Percentiles rank a stretch among this genome's conserved stretches.
These are phyloP conservation scores for Ailuropoda melanoleuca DNA, from an alignment of 2,113 vertebrate species.

Conservation along the genomic window DNA sequence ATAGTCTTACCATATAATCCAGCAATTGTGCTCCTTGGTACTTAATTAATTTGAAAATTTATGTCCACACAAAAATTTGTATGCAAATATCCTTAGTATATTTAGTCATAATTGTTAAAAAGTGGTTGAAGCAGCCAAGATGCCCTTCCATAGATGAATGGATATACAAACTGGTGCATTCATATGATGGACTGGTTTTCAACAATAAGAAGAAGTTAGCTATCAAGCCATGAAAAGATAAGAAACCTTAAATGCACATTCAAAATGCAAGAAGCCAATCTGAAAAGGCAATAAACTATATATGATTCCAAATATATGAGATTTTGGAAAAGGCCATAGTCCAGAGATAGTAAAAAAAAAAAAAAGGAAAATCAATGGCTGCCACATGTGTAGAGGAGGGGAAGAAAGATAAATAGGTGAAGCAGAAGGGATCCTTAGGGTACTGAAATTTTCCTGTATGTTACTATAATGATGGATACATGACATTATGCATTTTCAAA, in stretches of 20 bases:
- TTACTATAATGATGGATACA: background rate
- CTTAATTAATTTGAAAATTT: slow-evolving; percentile 5
- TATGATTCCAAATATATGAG: background rate
- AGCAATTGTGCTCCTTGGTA: background rate
- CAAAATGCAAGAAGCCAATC: background rate
- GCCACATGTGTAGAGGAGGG: too few relatives aligned
- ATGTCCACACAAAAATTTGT: background rate
- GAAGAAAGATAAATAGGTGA: background rate
- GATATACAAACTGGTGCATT: background rate
- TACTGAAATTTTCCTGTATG: background rate
- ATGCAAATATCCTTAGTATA: background rate
- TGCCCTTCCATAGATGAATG: background rate
- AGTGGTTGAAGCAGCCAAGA: background rate
- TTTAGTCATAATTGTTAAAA: background rate
- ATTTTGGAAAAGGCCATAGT: background rate
- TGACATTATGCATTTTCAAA: background rate
- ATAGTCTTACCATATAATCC: background rate
- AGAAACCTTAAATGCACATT: background rate
- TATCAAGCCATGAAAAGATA: background rate
- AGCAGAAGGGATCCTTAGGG: background rate
- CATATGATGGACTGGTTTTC: background rate
- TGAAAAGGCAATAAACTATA: background rate
- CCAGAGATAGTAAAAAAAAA: background rate
- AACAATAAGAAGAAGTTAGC: background rate
- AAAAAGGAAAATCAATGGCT: background rate